Evolutionary conservation across 1,140 invertebrate genomes (phyloP).

Genomic region (Phortica variegata): DNA sequence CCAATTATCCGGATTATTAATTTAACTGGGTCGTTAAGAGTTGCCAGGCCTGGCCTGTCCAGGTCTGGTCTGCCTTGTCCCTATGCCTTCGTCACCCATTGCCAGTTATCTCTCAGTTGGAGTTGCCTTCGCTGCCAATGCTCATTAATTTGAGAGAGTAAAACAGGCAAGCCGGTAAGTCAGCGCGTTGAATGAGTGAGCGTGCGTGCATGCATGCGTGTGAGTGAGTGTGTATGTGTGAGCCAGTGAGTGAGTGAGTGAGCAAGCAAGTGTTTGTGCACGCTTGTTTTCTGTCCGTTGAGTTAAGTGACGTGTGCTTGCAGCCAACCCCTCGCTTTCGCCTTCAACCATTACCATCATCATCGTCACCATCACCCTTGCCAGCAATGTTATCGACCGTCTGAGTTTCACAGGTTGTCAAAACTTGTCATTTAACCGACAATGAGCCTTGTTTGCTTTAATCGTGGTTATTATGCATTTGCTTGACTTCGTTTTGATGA

Average conservation of each 20-base stretch:
- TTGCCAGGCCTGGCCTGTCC: background rate
- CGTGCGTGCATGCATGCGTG: too few species aligned
- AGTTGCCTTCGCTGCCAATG: slow-evolving; percentile 4
- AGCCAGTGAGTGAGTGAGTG: too few species aligned
- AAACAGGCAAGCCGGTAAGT: too few species aligned
- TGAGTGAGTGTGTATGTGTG: too few species aligned
- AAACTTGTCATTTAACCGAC: slow-evolving; percentile 58
- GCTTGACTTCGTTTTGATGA: slow-evolving; percentile 29
- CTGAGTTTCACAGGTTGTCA: slow-evolving; percentile 57
- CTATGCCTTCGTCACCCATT: background rate
- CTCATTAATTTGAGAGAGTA: background rate
- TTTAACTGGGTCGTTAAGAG: slow-evolving; percentile 45
- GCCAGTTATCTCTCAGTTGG: background rate
- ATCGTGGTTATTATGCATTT: slow-evolving; percentile 55
- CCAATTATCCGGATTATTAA: slow-evolving; percentile 58
- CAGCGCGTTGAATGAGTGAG: too few species aligned
- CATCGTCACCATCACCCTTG: slow-evolving; percentile 6
- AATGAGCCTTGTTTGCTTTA: slow-evolving; percentile 57
- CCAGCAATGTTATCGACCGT: slow-evolving; percentile 25
- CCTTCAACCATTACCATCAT: slow-evolving; percentile 8
- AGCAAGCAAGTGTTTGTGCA: too few species aligned
- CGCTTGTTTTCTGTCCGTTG: background rate
- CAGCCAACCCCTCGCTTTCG: too few species aligned
- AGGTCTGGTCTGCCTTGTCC: too few species aligned
- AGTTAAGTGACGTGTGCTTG: too few species aligned